Conservation (phyloP, 2,113 vertebrate species). For the Canis aureus region DNA sequence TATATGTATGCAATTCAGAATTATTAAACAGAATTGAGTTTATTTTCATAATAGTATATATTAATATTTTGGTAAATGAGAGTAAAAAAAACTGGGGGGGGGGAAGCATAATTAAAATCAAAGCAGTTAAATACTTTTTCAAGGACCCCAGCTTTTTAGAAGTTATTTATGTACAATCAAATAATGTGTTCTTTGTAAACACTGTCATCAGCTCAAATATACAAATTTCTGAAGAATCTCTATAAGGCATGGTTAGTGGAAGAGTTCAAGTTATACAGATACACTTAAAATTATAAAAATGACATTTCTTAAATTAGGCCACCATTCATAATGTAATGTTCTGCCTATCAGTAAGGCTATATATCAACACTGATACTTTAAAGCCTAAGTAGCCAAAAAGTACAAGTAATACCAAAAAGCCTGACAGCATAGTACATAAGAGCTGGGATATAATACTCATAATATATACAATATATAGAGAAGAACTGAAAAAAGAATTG, state of each 20-base stretch:
- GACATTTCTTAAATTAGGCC: slow-evolving; percentile 11
- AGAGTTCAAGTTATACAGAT: background rate
- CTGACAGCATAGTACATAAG: background rate
- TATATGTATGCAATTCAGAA: slow-evolving; percentile 29
- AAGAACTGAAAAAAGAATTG: background rate
- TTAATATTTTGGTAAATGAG: slow-evolving; percentile 50
- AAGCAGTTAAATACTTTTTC: slow-evolving; percentile 33
- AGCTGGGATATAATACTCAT: background rate
- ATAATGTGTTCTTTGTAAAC: background rate
- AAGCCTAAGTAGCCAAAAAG: slow-evolving; percentile 7
- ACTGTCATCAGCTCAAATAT: slow-evolving; percentile 35
- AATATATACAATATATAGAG: background rate
- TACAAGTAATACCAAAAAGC: background rate
- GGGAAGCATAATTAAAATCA: slow-evolving; percentile 20
- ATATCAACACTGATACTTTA: background rate
- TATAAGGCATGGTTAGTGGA: background rate
- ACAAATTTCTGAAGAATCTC: slow-evolving; percentile 46
- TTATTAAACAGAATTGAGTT: slow-evolving; percentile 30
- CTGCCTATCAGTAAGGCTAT: background rate
- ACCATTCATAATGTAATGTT: background rate
- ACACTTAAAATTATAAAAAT: slow-evolving; percentile 47
- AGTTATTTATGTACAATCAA: slow-evolving; percentile 38
- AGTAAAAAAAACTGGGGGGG: background rate
- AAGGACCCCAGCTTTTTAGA: slow-evolving; percentile 29
- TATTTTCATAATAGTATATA: slow-evolving; percentile 45